Evolutionary conservation across 2,797 vertebrate species (phyloP).

Genomic region (Chiroxiphia lanceolata): DNA sequence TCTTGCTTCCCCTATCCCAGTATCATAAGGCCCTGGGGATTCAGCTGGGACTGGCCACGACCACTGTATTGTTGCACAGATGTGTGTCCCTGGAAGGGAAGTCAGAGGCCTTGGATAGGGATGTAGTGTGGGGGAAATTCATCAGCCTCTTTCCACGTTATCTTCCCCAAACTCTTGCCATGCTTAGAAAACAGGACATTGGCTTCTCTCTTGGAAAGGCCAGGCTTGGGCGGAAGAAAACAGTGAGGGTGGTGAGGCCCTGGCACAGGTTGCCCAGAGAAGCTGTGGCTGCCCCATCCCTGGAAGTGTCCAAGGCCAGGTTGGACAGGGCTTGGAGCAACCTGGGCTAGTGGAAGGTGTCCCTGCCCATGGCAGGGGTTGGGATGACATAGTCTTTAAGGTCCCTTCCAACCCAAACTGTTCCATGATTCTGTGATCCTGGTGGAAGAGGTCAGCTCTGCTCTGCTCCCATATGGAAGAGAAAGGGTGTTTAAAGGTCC

Average conservation of each 20-base stretch:
- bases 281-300: background rate
- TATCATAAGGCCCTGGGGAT: background rate
- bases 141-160: background rate
- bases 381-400: background rate
- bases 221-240: background rate
- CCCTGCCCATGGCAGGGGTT: background rate
- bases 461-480: background rate
- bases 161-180: background rate
- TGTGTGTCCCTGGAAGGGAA: background rate
- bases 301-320: background rate
- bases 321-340: rapidly evolving
- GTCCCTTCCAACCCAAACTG: background rate
- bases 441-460: background rate
- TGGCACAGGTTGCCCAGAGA: background rate
- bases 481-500: background rate
- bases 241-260: background rate
- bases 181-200: background rate
- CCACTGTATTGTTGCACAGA: background rate
- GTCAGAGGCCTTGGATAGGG: background rate
- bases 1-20: background rate
- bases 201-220: background rate
- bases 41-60: background rate
- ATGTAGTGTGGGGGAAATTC: rapidly evolving
- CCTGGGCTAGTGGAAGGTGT: background rate
- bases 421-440: background rate